Evolutionary conservation across 2,113 vertebrate genomes (phyloP).

Genomic region (Dolichallabes microphthalmus): DNA sequence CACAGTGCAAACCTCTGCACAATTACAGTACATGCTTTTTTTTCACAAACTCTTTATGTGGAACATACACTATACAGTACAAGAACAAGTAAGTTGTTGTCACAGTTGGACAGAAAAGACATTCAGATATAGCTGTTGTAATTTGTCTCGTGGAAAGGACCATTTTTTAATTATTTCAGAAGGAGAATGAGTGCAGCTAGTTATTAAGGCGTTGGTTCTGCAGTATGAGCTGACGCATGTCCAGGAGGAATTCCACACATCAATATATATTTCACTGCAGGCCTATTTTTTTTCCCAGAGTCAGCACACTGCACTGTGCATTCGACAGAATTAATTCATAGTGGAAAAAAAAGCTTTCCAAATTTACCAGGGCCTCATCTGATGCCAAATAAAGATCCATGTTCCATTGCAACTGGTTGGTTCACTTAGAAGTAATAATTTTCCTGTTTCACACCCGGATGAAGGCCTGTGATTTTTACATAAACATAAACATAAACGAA

Average conservation of each 20-base stretch:
- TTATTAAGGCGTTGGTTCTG: not conserved
- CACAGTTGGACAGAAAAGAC: not conserved
- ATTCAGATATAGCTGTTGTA: not conserved
- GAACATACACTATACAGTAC: no score
- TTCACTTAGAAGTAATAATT: not conserved
- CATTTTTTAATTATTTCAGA: not conserved
- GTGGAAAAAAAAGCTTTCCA: conserved; percentile 6
- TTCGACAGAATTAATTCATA: conserved; percentile 2
- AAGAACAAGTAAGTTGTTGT: not conserved
- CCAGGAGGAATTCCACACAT: not conserved
- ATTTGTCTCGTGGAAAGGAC: not conserved
- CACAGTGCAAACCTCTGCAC: no score
- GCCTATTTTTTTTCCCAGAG: not conserved
- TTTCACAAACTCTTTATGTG: no score
- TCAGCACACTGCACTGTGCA: conserved; percentile 15
- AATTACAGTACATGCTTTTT: no score
- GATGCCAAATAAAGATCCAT: not conserved
- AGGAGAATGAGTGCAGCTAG: not conserved
- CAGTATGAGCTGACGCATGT: not conserved
- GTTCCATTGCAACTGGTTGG: not conserved
- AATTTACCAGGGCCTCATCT: not conserved
- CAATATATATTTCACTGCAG: not conserved
- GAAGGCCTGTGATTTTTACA: not conserved
- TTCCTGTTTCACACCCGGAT: not conserved
- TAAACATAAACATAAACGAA: conserved; percentile 8